phyloP scores from a whole-genome alignment of 2,888 invertebrate genomes.

The Caenorhabditis doughertyi region DNA sequence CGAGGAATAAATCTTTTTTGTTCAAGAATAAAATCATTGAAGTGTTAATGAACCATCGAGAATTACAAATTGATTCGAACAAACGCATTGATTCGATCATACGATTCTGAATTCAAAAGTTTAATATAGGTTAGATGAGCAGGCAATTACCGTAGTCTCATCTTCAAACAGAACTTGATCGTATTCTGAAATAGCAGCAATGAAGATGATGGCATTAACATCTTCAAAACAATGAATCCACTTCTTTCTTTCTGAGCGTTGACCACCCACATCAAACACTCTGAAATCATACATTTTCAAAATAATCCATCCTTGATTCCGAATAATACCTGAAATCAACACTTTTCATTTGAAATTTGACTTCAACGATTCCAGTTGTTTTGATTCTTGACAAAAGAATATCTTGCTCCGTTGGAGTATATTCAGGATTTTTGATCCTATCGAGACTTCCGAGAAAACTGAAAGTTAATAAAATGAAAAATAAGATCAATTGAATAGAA shows the following conservation, averaged over 20 bases:
- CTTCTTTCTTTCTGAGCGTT: conserved; percentile 81
- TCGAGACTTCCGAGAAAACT: conserved; percentile 80
- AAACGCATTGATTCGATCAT: conserved; percentile 82
- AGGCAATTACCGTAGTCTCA: conserved; percentile 78
- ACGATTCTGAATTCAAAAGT: conserved; percentile 76
- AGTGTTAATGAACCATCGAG: conserved; percentile 82
- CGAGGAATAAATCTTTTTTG: conserved; percentile 81
- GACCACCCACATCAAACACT: conserved; percentile 82
- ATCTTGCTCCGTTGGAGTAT: conserved; percentile 81
- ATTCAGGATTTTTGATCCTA: conserved; percentile 76
- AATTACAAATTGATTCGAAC: conserved; percentile 82
- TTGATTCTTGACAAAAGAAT: conserved; percentile 82
- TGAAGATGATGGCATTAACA: conserved; percentile 82
- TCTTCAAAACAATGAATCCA: conserved; percentile 81
- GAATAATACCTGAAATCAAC: conserved; percentile 83
- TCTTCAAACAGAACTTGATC: conserved; percentile 82
- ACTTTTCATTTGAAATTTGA: conserved; percentile 82
- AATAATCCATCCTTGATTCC: not conserved
- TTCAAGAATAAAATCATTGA: conserved; percentile 83
- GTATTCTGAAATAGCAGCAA: conserved; percentile 78
- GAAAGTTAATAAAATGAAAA: conserved; percentile 53
- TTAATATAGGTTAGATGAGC: not conserved
- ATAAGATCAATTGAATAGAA: not conserved
- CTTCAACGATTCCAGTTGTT: conserved; percentile 83
- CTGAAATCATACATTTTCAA: conserved; percentile 66